Conservation (phyloP, 2,113 vertebrate species). For the Callithrix jacchus region DNA sequence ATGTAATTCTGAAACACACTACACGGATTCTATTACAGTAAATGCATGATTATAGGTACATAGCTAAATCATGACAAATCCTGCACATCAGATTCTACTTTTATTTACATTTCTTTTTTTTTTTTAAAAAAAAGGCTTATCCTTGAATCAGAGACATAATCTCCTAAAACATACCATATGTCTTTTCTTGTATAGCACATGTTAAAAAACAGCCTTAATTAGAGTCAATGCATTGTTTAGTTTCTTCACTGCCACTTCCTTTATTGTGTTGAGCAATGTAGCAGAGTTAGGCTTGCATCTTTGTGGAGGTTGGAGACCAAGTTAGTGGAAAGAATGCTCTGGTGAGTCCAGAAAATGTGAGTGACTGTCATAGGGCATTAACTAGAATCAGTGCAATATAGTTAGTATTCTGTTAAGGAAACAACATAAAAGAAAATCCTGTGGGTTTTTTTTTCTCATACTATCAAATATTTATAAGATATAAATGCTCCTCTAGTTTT, state of each 20-base stretch:
- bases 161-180: constrained; percentile 62
- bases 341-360: not conserved
- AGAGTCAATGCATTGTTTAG: constrained; percentile 4
- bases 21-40: constrained; percentile 69
- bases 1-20: constrained; percentile 69
- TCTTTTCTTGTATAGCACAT: constrained; percentile 55
- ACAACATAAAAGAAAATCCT: not conserved
- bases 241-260: not conserved
- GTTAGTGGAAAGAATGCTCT: not conserved
- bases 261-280: not conserved
- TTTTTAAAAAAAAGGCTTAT: constrained; percentile 28
- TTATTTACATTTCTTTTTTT: not conserved
- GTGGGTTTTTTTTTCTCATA: not conserved
- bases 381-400: not conserved
- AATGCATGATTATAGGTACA: constrained; percentile 72
- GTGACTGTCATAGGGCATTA: not conserved
- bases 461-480: not conserved
- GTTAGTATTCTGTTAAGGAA: not conserved
- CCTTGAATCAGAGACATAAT: constrained; percentile 62
- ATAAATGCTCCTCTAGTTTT: not conserved
- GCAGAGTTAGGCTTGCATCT: not conserved
- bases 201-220: constrained; percentile 52
- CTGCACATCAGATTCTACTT: constrained; percentile 51
- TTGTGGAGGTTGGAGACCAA: not conserved
- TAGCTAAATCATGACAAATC: constrained; percentile 67